Base-by-base conservation (phyloP, 1,140 invertebrate species). In the Ericerus pela region DNA sequence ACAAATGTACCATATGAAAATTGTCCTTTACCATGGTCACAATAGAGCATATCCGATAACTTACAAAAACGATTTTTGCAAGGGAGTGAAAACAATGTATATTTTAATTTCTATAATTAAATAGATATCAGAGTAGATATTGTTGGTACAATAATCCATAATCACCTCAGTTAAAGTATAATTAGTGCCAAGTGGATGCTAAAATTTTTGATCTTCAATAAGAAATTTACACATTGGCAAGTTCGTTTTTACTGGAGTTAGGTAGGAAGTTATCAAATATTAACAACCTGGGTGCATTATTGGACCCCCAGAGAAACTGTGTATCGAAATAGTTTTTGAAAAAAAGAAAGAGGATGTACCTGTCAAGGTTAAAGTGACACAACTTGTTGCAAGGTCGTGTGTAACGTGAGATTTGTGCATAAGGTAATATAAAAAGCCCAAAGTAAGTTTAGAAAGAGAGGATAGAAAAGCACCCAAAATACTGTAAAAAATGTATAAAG, bases 221-320 rank as follows among this genome's bases (percentile, higher is more conserved):
- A 27, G n/a, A 38, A 54, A 54, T 26, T 38, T 22, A 26, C 24
- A 4, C 53, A 26, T 6, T 26, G 14, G 53, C 20, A 54, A 54
- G 33, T 54, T 38, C 27, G 53, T 38, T 10, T 31, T 8, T 26
- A 26, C 6, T 36, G 37, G 31, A 16, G 22, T 22, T 26, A 26
- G 62, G 63, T 58, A 56, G 51, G 47, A 61, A 59, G 58, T 64
- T 66, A 51, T 59, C 70, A 10, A 70, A 67, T 59, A 57, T 65
- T 1, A 66, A 70, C 60, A 65, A 72, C 67, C 31, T 70, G 63
- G 69, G 60, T 69, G 12, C 65, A 70, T 55, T 59, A 66, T 53
- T 70, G 66, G 60, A 69, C 65, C 33, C 69, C 64, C 28, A 64
- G 70, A 57, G 60, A n/a, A n/a, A n/a, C n/a, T n/a, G n/a, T n/a